Evolutionary conservation across 2,888 invertebrate genomes (phyloP).

Genomic region (Plutella xylostella): DNA sequence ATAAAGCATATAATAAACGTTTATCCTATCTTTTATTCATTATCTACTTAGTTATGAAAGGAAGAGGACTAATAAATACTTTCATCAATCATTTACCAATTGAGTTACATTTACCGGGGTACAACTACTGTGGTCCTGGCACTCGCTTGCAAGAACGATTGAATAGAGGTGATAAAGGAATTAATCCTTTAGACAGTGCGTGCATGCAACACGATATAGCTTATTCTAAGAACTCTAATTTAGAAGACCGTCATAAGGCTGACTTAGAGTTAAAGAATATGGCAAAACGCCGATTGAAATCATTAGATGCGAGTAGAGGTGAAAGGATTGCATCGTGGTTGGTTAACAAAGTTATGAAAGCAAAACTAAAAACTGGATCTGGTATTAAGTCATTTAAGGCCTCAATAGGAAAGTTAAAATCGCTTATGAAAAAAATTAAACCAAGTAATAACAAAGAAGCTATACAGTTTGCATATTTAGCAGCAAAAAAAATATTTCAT

Average conservation of each 20-base stretch:
- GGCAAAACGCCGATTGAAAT: conserved; percentile 21
- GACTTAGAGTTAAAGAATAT: conserved; percentile 28
- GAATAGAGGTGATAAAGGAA: conserved; percentile 29
- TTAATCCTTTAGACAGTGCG: conserved; percentile 11
- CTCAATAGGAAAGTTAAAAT: conserved; percentile 9
- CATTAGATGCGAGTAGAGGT: conserved; percentile 9
- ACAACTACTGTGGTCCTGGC: conserved; percentile 23
- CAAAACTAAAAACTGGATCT: conserved; percentile 19
- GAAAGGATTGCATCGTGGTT: conserved; percentile 12
- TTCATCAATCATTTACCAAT: conserved; percentile 10
- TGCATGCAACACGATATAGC: conserved; percentile 13
- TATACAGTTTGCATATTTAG: conserved; percentile 15
- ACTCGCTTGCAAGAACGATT: conserved; percentile 24
- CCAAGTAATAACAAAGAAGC: conserved; percentile 16
- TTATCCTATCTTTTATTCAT: too few species aligned
- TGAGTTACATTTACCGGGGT: conserved; percentile 19
- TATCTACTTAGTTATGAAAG: background rate
- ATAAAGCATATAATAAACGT: too few species aligned
- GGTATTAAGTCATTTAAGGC: background rate
- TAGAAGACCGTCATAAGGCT: conserved; percentile 26
- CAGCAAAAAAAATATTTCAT: conserved; percentile 13
- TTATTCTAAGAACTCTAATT: conserved; percentile 11
- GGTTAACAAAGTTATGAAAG: conserved; percentile 12
- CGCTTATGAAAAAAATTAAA: conserved; percentile 15
- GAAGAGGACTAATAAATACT: conserved; percentile 8